These are phyloP conservation scores for Psammodynastes pulverulentus DNA, from an alignment of 2,113 vertebrate species.

Conservation along the genomic window DNA sequence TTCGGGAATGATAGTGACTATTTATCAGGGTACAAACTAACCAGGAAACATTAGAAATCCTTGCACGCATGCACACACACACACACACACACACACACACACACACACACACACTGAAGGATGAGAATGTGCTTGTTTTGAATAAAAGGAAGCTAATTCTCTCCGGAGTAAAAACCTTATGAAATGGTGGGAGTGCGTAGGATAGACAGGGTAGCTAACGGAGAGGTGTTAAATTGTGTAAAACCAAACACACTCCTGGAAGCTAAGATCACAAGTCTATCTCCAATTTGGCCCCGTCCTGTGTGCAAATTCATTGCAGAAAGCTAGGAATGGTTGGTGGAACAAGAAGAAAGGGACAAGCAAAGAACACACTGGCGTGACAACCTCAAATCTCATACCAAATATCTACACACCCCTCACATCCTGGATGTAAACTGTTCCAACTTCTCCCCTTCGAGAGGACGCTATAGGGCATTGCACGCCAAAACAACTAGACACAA, in stretches of 20 bases:
- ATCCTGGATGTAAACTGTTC: too few species aligned
- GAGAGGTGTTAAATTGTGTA: background rate
- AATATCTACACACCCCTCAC: too few species aligned
- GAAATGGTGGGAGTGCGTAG: background rate
- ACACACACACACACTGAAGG: too few species aligned
- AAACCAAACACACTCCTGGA: background rate
- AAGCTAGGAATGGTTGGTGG: background rate
- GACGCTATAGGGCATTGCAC: too few species aligned
- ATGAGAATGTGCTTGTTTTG: background rate
- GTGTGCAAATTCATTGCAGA: background rate
- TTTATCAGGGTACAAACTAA: background rate
- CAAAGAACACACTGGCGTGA: background rate
- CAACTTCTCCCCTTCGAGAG: too few species aligned
- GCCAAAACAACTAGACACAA: too few species aligned
- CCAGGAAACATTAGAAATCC: background rate
- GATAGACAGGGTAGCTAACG: background rate
- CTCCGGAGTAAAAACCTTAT: background rate
- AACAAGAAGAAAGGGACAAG: background rate
- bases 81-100: background rate
- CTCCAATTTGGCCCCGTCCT: background rate
- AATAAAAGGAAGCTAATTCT: background rate
- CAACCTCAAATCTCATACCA: background rate
- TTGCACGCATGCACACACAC: background rate
- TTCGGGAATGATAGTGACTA: background rate
- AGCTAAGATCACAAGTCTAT: background rate